A percentile compares a stretch with the other conserved stretches of the same genome.
Evolutionary conservation across 2,797 vertebrate species (phyloP).

Genomic region (Tamandua tetradactyla): DNA sequence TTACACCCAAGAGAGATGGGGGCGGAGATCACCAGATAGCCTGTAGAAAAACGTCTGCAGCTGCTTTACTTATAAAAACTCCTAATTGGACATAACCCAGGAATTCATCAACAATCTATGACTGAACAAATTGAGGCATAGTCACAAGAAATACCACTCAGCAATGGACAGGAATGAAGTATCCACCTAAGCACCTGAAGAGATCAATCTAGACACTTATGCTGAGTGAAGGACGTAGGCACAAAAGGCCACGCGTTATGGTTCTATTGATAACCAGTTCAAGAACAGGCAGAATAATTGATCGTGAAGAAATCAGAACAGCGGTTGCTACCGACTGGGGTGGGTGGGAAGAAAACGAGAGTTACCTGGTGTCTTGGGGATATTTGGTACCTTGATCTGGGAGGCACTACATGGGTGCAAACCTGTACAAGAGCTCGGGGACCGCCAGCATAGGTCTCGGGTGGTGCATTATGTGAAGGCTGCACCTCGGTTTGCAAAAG

Average conservation of each 20-base stretch:
- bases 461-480: neutral
- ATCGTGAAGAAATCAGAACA: too few relatives aligned
- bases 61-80: neutral
- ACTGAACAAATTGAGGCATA: rapidly evolving
- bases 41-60: rapidly evolving
- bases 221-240: neutral
- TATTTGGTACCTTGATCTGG: neutral
- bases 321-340: neutral
- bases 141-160: rapidly evolving
- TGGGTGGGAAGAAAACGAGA: neutral
- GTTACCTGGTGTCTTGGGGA: neutral
- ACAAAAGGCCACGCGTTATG: rapidly evolving
- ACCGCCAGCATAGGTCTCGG: neutral
- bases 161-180: neutral
- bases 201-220: rapidly evolving
- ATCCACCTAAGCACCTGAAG: rapidly evolving
- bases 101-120: rapidly evolving
- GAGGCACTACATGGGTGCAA: neutral
- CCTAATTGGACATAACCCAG: too few relatives aligned
- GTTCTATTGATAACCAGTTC: neutral
- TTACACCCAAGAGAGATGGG: neutral
- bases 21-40: too few relatives aligned
- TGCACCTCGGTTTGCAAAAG: neutral
- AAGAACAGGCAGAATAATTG: too few relatives aligned
- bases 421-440: neutral